These are phyloP conservation scores for Leucopsar rothschildi DNA, from an alignment of 2,113 vertebrate genomes.

Conservation along the genomic window DNA sequence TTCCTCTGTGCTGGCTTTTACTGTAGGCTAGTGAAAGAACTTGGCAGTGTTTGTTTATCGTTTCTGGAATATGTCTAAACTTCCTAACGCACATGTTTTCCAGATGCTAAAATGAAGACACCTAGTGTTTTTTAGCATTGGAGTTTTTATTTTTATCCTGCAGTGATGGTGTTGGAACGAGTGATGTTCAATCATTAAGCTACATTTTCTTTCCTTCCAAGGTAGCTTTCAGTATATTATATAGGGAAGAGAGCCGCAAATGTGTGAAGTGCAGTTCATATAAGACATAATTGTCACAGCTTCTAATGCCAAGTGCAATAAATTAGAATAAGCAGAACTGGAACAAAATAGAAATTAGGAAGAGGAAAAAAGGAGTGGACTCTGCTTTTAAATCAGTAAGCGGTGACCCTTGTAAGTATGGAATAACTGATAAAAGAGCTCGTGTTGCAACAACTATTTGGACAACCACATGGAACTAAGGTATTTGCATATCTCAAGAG, in stretches of 20 bases:
- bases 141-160: neutral
- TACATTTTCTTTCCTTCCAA: neutral
- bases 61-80: conserved; percentile 31
- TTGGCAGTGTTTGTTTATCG: neutral
- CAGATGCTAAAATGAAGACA: conserved; percentile 29
- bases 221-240: neutral
- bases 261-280: neutral
- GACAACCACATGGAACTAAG: neutral
- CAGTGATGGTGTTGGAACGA: neutral
- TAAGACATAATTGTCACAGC: neutral
- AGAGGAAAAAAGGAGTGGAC: neutral
- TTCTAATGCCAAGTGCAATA: neutral
- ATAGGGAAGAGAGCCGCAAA: neutral
- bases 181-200: neutral
- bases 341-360: neutral
- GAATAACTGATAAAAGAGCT: neutral
- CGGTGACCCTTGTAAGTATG: neutral
- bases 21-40: neutral
- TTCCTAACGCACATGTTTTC: neutral
- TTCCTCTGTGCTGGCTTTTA: neutral
- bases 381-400: neutral
- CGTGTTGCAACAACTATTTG: neutral
- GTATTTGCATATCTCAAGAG: neutral
- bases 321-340: neutral
- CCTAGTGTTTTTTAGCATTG: neutral